Percentiles rank a stretch among this genome's conserved stretches.
Evolutionary conservation across 1,140 invertebrate species (phyloP).

Genomic region (Drosophila novamexicana): DNA sequence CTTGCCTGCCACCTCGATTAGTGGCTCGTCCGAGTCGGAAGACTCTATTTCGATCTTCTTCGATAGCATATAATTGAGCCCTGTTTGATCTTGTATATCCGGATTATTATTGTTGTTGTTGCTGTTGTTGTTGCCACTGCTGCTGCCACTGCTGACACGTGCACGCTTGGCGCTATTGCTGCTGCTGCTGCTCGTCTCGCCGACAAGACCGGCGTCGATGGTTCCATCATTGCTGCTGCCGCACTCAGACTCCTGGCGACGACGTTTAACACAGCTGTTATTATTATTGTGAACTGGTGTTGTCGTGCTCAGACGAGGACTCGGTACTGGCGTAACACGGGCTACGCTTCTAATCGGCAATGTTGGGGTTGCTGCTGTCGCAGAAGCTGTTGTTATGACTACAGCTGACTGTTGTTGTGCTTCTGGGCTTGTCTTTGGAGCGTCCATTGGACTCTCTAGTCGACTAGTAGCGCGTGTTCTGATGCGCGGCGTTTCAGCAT

Average conservation of each 20-base stretch:
- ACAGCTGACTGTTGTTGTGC: constrained; percentile 1
- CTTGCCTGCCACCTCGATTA: constrained; percentile 90
- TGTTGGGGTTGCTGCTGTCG: constrained; percentile 25
- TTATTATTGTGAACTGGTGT: constrained; percentile 55
- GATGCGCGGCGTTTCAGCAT: constrained; percentile 83
- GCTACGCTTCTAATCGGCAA: constrained; percentile 36
- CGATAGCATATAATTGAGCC: constrained; percentile 35
- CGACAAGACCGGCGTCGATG: constrained; percentile 30
- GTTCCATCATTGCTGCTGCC: constrained; percentile 58
- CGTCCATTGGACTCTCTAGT: constrained; percentile 88
- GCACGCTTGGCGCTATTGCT: constrained; percentile 46
- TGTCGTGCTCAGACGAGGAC: constrained; percentile 56
- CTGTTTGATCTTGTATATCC: constrained; percentile 30
- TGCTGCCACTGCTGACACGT: constrained; percentile 45
- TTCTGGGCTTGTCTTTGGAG: constrained; percentile 87
- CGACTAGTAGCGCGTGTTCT: constrained; percentile 89
- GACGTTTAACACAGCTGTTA: constrained; percentile 86
- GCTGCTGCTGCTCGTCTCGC: constrained; percentile 15
- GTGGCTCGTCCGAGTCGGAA: constrained; percentile 91
- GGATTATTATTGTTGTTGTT: constrained; percentile 24
- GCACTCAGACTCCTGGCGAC: constrained; percentile 91
- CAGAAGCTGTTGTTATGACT: neutral
- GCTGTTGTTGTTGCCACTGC: constrained; percentile 23
- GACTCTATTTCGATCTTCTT: constrained; percentile 86
- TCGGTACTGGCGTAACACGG: constrained; percentile 55